Percentiles rank a stretch among this genome's conserved stretches.
These are phyloP conservation scores for Sesia apiformis DNA, from an alignment of 2,888 invertebrate genomes.

Conservation along the genomic window DNA sequence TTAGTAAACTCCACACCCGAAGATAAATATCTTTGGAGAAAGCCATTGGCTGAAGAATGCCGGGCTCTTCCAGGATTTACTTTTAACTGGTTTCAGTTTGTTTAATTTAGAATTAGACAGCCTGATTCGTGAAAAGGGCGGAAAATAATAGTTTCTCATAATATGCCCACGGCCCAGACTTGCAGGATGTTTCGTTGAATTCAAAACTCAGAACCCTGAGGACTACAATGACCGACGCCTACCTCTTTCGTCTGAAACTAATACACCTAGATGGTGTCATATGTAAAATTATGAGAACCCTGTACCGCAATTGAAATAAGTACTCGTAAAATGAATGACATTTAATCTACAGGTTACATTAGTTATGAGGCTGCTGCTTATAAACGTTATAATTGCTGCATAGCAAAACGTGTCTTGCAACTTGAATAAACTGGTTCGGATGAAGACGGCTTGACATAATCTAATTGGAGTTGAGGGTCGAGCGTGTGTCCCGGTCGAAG, in stretches of 20 bases:
- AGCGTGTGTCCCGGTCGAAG: slow-evolving; percentile 10
- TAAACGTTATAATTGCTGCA: not conserved
- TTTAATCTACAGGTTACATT: slow-evolving; percentile 23
- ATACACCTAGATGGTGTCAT: slow-evolving; percentile 26
- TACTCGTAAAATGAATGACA: slow-evolving; percentile 26
- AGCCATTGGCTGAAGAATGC: no score
- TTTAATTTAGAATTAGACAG: no score
- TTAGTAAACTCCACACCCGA: slow-evolving; percentile 6
- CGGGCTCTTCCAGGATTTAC: no score
- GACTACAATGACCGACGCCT: not conserved
- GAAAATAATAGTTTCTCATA: no score
- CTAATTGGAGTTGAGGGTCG: slow-evolving; percentile 50
- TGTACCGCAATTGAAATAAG: slow-evolving; percentile 36
- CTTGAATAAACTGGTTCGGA: slow-evolving; percentile 39
- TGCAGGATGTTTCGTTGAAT: no score
- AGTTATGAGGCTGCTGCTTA: slow-evolving; percentile 1
- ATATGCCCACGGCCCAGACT: no score
- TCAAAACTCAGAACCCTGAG: no score
- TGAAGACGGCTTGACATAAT: slow-evolving; percentile 31
- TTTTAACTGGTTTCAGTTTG: no score
- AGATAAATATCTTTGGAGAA: not conserved
- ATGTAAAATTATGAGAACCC: slow-evolving; percentile 33
- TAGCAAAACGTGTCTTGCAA: slow-evolving; percentile 8
- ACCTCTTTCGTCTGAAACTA: not conserved
- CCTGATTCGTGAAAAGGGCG: no score